phyloP scores from a whole-genome alignment of 2,888 invertebrate species.

The Ceraclea dissimilis region DNA sequence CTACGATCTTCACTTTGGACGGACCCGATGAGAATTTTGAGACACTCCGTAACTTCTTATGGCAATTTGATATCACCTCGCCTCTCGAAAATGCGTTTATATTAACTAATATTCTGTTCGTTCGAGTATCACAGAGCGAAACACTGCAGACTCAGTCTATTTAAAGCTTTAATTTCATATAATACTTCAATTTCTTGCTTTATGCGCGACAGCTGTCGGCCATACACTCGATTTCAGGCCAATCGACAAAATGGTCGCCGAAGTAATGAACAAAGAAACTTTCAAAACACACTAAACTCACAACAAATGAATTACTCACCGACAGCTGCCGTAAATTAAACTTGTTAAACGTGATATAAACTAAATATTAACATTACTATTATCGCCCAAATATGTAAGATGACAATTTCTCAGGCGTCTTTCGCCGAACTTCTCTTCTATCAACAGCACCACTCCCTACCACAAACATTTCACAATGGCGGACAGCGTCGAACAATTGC shows the following conservation, averaged over 20 bases:
- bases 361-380: not conserved
- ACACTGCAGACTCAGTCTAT: conserved; percentile 22
- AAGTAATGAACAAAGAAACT: conserved; percentile 20
- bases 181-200: conserved; percentile 17
- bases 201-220: conserved; percentile 21
- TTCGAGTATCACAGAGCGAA: conserved; percentile 22
- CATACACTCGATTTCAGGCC: conserved; percentile 15
- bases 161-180: conserved; percentile 22
- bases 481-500: not conserved
- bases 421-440: conserved; percentile 2
- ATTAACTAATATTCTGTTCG: conserved; percentile 15
- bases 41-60: not conserved
- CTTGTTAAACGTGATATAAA: conserved; percentile 6
- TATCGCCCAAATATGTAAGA: not conserved
- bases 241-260: conserved; percentile 23
- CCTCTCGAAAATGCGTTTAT: conserved; percentile 6
- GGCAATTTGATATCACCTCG: conserved; percentile 3
- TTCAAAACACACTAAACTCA: conserved; percentile 10
- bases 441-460: not conserved
- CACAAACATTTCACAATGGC: conserved; percentile 1
- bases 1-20: conserved; percentile 18
- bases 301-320: conserved; percentile 9
- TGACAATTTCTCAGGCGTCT: not conserved
- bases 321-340: conserved; percentile 16
- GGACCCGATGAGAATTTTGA: conserved; percentile 2